Evolutionary conservation across 2,888 invertebrate genomes (phyloP), one percentile per base, ranked within the genome.

Genomic region (Eretmocerus hayati): DNA sequence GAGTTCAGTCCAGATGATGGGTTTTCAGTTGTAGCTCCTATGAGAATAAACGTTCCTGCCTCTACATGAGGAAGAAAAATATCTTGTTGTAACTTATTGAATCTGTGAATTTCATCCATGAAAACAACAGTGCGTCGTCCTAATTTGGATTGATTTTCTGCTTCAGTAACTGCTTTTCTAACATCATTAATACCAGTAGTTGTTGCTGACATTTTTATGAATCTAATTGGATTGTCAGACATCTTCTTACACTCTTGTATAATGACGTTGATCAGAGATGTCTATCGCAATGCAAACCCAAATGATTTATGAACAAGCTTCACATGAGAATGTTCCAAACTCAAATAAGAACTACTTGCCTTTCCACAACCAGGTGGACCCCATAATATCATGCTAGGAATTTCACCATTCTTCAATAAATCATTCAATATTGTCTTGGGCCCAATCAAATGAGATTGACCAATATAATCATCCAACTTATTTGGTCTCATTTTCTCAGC

Each of bases 321-420:
- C 9, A 19, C 30, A 38, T 4, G 16, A 40, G 16, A 30, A 30
- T 48, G 31, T 13, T 30, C 40, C 6, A 16, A 20, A 39, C 5
- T 39, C 18, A 38, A 36, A 37, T 41, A 33, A 23, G 21, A 22
- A 16, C 23, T 50, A 40, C 72, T 13, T 72, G 84, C 85, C 77
- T 90, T 90, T 50, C 90, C 90, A 76, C 88, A 88, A 23, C 89
- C 89, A 21, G 89, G 88, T 19, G 89, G 89, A 9, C 89, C 89
- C 88, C 88, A 90, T 30, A 90, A 71, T 54, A 90, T 85, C 81
- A 89, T 84, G 62, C 87, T 89, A 2, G 87, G 85, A 60, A 89
- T 77, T 62, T 83, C 81, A 42, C 77, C 77, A 57, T 80, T 80
- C 50, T 81, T 77, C 36, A 90, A 62, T 56, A 88, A 72, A 23